These are phyloP conservation scores for Scaptomyza graminum DNA, from an alignment of 1,140 invertebrate genomes.

Conservation along the genomic window DNA sequence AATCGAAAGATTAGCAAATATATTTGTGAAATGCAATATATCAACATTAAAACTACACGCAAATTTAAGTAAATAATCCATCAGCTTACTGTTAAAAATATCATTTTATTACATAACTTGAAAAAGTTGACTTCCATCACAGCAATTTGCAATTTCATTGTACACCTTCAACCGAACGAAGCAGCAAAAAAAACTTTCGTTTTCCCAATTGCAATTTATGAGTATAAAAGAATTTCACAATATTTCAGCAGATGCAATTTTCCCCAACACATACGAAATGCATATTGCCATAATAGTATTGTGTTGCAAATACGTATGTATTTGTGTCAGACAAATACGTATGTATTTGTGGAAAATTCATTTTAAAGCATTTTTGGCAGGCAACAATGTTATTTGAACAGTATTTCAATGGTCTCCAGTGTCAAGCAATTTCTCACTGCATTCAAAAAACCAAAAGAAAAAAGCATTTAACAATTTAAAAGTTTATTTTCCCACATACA, in stretches of 20 bases:
- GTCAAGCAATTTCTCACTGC: slow-evolving; percentile 52
- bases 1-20: too few relatives aligned
- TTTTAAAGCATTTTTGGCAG: slow-evolving; percentile 51
- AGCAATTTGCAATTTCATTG: slow-evolving; percentile 13
- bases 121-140: slow-evolving; percentile 10
- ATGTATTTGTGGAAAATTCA: slow-evolving; percentile 31
- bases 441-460: slow-evolving; percentile 14
- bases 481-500: slow-evolving; percentile 5
- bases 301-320: slow-evolving; percentile 15
- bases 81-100: background rate
- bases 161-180: background rate
- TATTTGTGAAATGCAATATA: too few relatives aligned
- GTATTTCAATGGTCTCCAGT: slow-evolving; percentile 15
- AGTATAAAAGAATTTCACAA: slow-evolving; percentile 1
- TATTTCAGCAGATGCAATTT: background rate
- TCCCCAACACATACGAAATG: slow-evolving; percentile 24
- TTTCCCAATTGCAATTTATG: slow-evolving; percentile 11
- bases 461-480: slow-evolving; percentile 8
- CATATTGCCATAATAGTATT: slow-evolving; percentile 33
- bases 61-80: background rate
- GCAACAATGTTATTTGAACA: slow-evolving; percentile 60
- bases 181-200: background rate
- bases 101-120: background rate
- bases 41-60: background rate
- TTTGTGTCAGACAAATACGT: background rate